Base-by-base conservation (phyloP, 2,797 vertebrate species). In the Lutra lutra region DNA sequence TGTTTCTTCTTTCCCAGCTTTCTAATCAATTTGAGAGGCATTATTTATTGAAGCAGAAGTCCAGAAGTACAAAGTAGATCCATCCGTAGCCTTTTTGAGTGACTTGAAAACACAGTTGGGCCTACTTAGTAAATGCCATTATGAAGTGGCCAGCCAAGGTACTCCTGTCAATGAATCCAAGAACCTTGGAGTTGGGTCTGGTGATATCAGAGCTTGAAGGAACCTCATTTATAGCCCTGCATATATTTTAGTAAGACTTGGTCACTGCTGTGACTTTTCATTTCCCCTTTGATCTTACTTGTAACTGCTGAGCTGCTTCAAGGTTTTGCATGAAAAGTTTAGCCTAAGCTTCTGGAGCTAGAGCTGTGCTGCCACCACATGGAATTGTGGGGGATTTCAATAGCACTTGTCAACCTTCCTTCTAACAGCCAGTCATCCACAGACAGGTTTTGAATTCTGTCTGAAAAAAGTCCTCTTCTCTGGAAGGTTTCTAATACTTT, bases 381-480 rank as follows among this genome's bases (percentile, higher is more conserved):
- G 60, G 68, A 70, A 3, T 60, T 86, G 15, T 20, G 27, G 23
- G 18, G 25, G 23, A 85, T 62, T 84, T 78, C 60, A 90, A 14
- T 18, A 89, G 32, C 7, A 54, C 38, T 85, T 88, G 23, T 92
- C 75, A 75, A 89, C 68, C 29, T 95, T 68, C 79, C 27, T 87
- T 79, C 27, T 68, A 89, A 51, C 27, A 95, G 40, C 14, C 27
- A 94, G 46, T 14, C 32, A n/a, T 25, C 35, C 14, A 43, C 27
- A 94, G 54, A 48, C 7, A 89, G 75, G 84, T 85, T 15, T 64
- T 96, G 46, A 78, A 72, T 60, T 93, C 43, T 93, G 35, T 93
- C n/a, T 93, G 58, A 88, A 75, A 64, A 78, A 97, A 87, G 27
- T 73, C 7, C 40, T 94, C 82, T 89, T 80, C 35, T 93, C 82